These are phyloP conservation scores for Chrysemys picta DNA, from an alignment of 2,113 vertebrate species.

Conservation along the genomic window DNA sequence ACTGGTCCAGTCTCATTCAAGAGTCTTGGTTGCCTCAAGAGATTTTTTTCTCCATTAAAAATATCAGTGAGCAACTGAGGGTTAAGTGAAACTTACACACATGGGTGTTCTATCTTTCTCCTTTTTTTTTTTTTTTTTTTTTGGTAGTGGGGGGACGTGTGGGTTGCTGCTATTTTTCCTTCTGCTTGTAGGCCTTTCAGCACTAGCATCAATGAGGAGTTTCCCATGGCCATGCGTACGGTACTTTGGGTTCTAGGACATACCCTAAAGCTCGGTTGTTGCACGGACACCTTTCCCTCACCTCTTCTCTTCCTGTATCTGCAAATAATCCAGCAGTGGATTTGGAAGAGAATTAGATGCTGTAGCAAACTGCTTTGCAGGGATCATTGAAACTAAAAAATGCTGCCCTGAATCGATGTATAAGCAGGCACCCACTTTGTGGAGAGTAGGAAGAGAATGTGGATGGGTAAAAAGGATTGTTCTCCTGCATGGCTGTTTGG, in stretches of 20 bases:
- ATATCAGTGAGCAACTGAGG: neutral
- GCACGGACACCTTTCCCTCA: neutral
- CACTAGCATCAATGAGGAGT: neutral
- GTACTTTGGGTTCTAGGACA: neutral
- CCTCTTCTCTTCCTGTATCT: neutral
- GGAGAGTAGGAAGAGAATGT: neutral
- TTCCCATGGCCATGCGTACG: neutral
- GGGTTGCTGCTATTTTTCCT: neutral
- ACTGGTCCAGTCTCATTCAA: neutral
- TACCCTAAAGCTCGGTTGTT: neutral
- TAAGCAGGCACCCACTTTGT: neutral
- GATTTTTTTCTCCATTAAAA: neutral
- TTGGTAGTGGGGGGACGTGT: neutral
- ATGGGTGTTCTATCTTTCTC: neutral
- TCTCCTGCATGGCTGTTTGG: neutral
- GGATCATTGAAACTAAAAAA: neutral
- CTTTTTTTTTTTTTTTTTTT: neutral
- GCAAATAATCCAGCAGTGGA: neutral
- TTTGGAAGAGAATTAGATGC: neutral
- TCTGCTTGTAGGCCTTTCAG: neutral
- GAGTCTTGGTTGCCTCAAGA: neutral
- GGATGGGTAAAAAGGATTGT: neutral
- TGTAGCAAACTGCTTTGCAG: neutral
- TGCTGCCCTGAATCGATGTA: neutral
- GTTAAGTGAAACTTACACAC: neutral